Percentiles rank a stretch among this genome's conserved stretches.
Conservation (phyloP, 2,888 invertebrate species). For the Drosophila basisetae region DNA sequence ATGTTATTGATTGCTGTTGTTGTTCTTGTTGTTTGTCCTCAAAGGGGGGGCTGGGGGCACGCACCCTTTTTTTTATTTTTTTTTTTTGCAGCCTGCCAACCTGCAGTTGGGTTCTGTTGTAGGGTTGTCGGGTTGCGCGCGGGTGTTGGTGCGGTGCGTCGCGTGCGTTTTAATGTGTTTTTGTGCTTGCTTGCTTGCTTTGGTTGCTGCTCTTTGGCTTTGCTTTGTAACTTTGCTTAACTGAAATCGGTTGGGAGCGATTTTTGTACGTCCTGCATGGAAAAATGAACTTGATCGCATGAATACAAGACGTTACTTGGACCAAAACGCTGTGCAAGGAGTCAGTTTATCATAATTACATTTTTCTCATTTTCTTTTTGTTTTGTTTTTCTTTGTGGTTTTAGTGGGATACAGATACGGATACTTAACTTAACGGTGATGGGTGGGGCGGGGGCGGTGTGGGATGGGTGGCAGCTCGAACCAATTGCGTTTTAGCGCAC, state of each 20-base stretch:
- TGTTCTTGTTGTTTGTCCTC: slow-evolving; percentile 29
- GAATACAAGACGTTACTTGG: slow-evolving; percentile 82
- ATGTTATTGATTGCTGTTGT: slow-evolving; percentile 36
- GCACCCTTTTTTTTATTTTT: slow-evolving; percentile 34
- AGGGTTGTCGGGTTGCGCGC: slow-evolving; percentile 18
- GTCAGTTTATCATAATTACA: slow-evolving; percentile 56
- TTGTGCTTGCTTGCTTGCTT: slow-evolving; percentile 46
- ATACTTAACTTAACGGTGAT: slow-evolving; percentile 31
- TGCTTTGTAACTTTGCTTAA: slow-evolving; percentile 61
- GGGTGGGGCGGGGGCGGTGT: not conserved
- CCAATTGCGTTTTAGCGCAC: slow-evolving; percentile 50
- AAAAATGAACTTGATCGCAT: slow-evolving; percentile 84
- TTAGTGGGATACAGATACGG: slow-evolving; percentile 31
- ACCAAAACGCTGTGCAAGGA: slow-evolving; percentile 77
- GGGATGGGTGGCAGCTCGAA: slow-evolving; percentile 14
- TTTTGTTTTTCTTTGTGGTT: slow-evolving; percentile 57
- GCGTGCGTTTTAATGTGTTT: slow-evolving; percentile 55
- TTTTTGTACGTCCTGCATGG: slow-evolving; percentile 82
- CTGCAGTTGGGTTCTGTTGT: slow-evolving; percentile 32
- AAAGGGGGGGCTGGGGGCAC: slow-evolving; percentile 15
- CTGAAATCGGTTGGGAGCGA: slow-evolving; percentile 78
- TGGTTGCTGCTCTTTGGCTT: slow-evolving; percentile 21
- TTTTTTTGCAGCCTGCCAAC: slow-evolving; percentile 26
- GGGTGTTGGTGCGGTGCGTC: slow-evolving; percentile 30
- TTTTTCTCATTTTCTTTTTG: slow-evolving; percentile 36